Evolutionary conservation across 2,888 invertebrate genomes (phyloP).

Genomic region (Cheilosia vulpina): DNA sequence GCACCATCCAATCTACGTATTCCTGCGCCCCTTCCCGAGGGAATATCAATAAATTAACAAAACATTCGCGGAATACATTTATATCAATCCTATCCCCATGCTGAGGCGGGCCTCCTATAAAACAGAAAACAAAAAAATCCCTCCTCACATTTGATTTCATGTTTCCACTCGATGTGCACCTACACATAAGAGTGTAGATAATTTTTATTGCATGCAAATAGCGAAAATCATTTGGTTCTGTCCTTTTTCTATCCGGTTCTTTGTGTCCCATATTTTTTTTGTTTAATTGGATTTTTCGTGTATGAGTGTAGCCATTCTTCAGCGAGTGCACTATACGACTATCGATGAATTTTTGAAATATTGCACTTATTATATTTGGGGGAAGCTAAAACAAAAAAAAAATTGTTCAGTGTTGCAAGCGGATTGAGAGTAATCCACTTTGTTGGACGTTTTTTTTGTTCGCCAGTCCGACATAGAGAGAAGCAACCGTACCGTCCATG

Average conservation of each 20-base stretch:
- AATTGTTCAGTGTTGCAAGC: not conserved
- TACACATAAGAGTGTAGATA: constrained; percentile 44
- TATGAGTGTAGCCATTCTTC: constrained; percentile 3
- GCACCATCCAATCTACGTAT: constrained; percentile 16
- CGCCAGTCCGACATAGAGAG: not conserved
- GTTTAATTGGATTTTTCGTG: constrained; percentile 59
- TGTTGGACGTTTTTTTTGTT: constrained; percentile 5
- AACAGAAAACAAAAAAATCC: constrained; percentile 7
- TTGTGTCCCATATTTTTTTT: constrained; percentile 33
- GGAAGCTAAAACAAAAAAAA: constrained; percentile 5
- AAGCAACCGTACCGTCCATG: not conserved
- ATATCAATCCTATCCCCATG: constrained; percentile 8
- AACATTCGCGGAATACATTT: constrained; percentile 31
- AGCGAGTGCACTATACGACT: no score
- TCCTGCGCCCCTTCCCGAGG: constrained; percentile 8
- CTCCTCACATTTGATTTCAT: constrained; percentile 55
- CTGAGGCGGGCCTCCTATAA: not conserved
- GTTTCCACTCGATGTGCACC: constrained; percentile 39
- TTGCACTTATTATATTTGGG: constrained; percentile 6
- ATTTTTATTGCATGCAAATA: constrained; percentile 69
- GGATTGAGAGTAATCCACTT: constrained; percentile 27
- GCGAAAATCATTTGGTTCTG: constrained; percentile 46
- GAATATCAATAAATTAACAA: constrained; percentile 51
- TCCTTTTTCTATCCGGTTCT: constrained; percentile 9
- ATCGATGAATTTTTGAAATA: constrained; percentile 39